Base-by-base conservation (phyloP, 2,888 invertebrate species). In the Allolobophora icterica region DNA sequence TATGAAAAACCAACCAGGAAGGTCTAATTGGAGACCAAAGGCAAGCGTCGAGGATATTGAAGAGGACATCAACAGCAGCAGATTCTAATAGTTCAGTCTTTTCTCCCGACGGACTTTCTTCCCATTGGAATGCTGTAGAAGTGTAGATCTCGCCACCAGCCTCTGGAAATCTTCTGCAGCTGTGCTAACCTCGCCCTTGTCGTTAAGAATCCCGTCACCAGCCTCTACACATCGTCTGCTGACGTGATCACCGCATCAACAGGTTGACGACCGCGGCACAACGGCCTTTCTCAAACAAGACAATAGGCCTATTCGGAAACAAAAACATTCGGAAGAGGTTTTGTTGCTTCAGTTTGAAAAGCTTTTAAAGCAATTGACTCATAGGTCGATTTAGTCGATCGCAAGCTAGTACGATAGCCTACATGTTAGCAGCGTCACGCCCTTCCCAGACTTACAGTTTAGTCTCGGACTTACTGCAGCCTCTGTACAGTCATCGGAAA, bases 311-410 rank as follows among this genome's bases (percentile, higher is more conserved):
- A 13, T 52, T 52, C 21, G 52, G 52, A 52, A 52, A 52, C 52
- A 42, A 42, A 42, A 5, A 13, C 71, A 71, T 3, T 71, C 11
- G 30, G n/a, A 71, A n/a, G 3, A 71, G n/a, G n/a, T 71, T n/a
- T n/a, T n/a, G n/a, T n/a, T 71, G 71, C 71, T n/a, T n/a, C 71
- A 71, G 71, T 71, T 71, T 30, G 71, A 71, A 71, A 71, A 71
- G 71, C n/a, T n/a, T 71, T 13, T 71, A 13, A 30, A 71, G n/a
- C 71, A 71, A 71, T n/a, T n/a, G 71, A n/a, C 71, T 71, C 71
- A n/a, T 11, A 30, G 71, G 71, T 71, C n/a, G 8, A 6, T 71
- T n/a, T n/a, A 2, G 71, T 71, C 71, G 30, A 13, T n/a, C n/a
- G 52, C 52, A 42, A 11, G 42, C 42, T 42, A 42, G 42, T 42